These are phyloP conservation scores for Caligus rogercresseyi DNA, from an alignment of 1,140 invertebrate species.

Conservation along the genomic window DNA sequence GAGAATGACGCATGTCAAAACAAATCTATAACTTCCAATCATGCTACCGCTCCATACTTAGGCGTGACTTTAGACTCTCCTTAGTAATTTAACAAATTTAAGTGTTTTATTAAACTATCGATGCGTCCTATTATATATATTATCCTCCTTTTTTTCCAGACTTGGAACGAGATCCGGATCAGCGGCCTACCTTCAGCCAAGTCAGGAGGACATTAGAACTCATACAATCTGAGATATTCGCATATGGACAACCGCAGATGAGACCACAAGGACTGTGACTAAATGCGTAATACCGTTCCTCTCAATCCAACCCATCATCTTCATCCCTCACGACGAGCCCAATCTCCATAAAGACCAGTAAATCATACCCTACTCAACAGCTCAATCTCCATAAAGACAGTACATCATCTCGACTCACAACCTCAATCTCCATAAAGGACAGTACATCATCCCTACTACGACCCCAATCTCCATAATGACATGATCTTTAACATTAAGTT, in stretches of 20 bases:
- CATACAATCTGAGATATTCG: not conserved
- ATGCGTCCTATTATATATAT: constrained; percentile 1
- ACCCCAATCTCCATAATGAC: too few relatives aligned
- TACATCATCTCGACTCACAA: not conserved
- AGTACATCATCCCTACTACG: too few relatives aligned
- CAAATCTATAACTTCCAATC: too few relatives aligned
- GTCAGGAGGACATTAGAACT: not conserved
- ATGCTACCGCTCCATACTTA: too few relatives aligned
- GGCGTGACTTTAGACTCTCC: too few relatives aligned
- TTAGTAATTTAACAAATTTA: not conserved
- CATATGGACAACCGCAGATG: not conserved
- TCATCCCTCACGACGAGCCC: not conserved
- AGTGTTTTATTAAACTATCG: not conserved
- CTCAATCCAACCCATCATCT: too few relatives aligned
- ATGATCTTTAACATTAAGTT: too few relatives aligned
- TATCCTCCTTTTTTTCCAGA: not conserved
- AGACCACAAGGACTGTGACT: too few relatives aligned
- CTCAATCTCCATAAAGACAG: not conserved
- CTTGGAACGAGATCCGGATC: not conserved
- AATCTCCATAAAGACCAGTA: not conserved
- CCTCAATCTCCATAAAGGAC: not conserved
- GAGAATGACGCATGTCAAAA: too few relatives aligned
- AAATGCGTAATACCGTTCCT: too few relatives aligned
- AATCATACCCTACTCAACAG: not conserved
- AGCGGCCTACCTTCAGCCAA: not conserved